Percentiles rank a stretch among this genome's conserved stretches.
These are phyloP conservation scores for Amblyraja radiata DNA, from an alignment of 2,797 vertebrate species.

Conservation along the genomic window DNA sequence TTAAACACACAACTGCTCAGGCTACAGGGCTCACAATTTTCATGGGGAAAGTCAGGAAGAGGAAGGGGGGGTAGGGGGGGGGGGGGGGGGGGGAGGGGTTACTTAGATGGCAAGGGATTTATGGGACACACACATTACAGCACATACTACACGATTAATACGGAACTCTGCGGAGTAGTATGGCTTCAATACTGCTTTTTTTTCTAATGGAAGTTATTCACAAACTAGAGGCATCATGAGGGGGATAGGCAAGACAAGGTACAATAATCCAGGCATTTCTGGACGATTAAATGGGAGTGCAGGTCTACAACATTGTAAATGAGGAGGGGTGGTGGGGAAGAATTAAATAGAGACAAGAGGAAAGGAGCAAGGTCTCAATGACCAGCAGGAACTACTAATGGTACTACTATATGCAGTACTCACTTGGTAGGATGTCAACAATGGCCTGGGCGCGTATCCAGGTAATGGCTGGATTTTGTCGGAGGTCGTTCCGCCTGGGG, in stretches of 20 bases:
- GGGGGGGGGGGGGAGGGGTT: neutral
- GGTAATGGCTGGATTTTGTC: constrained; percentile 93
- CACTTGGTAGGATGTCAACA: constrained; percentile 98
- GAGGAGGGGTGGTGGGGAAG: constrained; percentile 29
- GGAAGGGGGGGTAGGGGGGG: neutral
- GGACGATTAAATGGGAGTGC: neutral
- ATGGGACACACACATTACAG: neutral
- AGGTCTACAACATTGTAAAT: constrained; percentile 28
- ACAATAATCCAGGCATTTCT: constrained; percentile 8
- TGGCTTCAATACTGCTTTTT: neutral
- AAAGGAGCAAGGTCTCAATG: constrained; percentile 43
- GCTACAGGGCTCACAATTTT: neutral
- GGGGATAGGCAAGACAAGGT: constrained; percentile 1
- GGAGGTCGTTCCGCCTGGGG: constrained; percentile 89
- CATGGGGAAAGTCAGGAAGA: neutral
- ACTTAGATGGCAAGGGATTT: neutral
- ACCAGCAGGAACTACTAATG: constrained; percentile 69
- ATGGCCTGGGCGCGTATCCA: constrained; percentile 99
- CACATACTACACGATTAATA: neutral
- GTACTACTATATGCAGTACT: constrained; percentile 78
- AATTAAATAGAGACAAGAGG: constrained; percentile 39
- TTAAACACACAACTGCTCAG: neutral
- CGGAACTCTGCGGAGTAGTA: neutral
- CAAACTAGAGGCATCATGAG: constrained; percentile 31
- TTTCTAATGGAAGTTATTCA: constrained; percentile 8